Percentiles rank a stretch among this genome's conserved stretches.
phyloP scores from a whole-genome alignment of 2,113 vertebrate species.

The Charadrius vociferus region DNA sequence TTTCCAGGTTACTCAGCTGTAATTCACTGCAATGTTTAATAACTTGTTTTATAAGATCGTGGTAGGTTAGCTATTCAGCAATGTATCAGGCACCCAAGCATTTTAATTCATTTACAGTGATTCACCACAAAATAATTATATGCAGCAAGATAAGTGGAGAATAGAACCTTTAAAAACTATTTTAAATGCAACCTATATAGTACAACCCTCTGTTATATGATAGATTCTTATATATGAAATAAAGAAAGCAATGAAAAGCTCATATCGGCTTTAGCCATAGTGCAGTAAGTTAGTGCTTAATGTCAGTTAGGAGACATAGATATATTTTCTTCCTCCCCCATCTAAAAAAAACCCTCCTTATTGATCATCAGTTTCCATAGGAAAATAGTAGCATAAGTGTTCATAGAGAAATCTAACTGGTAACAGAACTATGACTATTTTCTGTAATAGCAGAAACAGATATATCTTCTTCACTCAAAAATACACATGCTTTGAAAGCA shows the following conservation, averaged over 20 bases:
- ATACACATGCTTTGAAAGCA: background rate
- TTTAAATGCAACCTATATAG: background rate
- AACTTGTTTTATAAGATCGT: background rate
- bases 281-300: background rate
- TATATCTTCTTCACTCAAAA: background rate
- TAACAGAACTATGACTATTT: background rate
- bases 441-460: background rate
- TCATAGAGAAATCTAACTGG: background rate
- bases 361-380: background rate
- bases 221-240: background rate
- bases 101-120: background rate
- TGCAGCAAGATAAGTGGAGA: background rate
- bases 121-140: background rate
- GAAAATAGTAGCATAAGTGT: background rate
- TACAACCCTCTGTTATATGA: background rate
- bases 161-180: background rate
- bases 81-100: background rate
- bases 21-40: background rate
- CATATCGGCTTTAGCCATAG: background rate
- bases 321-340: background rate
- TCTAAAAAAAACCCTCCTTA: background rate
- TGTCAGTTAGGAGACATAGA: background rate
- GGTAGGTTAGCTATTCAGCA: background rate
- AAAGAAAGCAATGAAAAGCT: background rate
- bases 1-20: background rate